Conservation (phyloP, 2,888 invertebrate species). For the Hedya salicella region DNA sequence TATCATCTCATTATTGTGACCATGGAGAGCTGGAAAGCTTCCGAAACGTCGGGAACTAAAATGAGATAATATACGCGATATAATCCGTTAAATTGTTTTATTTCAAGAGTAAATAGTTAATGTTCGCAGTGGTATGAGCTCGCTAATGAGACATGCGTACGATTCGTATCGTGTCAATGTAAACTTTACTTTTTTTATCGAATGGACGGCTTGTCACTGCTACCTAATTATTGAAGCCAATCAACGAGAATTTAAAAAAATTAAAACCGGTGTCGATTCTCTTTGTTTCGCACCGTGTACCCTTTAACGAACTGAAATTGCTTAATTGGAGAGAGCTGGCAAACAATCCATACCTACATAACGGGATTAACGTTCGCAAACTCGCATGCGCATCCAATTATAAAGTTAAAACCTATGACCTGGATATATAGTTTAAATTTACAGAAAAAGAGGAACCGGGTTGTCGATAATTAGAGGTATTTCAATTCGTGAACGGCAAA, state of each 20-base stretch:
- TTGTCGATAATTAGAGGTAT: background rate
- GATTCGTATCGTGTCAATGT: too few species aligned
- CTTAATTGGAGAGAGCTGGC: constrained; percentile 28
- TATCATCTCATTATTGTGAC: too few species aligned
- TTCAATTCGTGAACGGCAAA: too few species aligned
- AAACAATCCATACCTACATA: constrained; percentile 2
- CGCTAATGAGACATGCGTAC: too few species aligned
- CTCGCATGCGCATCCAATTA: constrained; percentile 2
- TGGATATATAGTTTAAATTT: background rate
- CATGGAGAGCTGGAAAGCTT: too few species aligned
- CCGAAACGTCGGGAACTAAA: too few species aligned
- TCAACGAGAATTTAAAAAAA: constrained; percentile 21
- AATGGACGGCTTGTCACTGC: too few species aligned
- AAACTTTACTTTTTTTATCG: too few species aligned
- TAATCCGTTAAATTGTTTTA: too few species aligned
- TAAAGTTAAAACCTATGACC: background rate
- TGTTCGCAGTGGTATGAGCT: too few species aligned
- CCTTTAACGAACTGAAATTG: constrained; percentile 37
- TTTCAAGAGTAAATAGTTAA: too few species aligned
- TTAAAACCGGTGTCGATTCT: constrained; percentile 27
- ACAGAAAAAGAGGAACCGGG: background rate
- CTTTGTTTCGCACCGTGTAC: constrained; percentile 27
- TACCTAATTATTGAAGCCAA: background rate
- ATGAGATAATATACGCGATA: too few species aligned
- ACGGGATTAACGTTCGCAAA: constrained; percentile 10